These are phyloP conservation scores for Numida meleagris DNA, from an alignment of 2,113 vertebrate genomes.

Conservation along the genomic window DNA sequence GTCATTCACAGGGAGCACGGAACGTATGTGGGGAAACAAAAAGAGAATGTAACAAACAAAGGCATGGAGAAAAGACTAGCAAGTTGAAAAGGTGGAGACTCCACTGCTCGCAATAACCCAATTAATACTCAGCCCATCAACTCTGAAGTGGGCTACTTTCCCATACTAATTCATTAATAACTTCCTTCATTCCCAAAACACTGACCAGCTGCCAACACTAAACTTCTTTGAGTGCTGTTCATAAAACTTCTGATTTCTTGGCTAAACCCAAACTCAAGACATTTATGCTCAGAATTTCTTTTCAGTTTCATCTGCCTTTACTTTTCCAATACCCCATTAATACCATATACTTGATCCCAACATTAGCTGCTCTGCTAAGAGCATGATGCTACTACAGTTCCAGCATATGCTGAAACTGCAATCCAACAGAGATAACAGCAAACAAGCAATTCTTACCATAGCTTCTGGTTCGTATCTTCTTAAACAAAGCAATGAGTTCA, in stretches of 20 bases:
- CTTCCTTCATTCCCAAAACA: neutral
- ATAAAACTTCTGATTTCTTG: neutral
- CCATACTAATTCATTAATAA: neutral
- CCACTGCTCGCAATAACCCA: neutral
- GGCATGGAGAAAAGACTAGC: neutral
- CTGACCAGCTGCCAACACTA: neutral
- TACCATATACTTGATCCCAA: neutral
- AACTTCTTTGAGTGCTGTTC: neutral
- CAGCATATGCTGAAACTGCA: neutral
- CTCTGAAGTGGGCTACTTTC: neutral
- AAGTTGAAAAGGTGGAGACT: neutral
- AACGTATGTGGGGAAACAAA: neutral
- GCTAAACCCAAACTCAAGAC: neutral
- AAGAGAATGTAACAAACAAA: neutral
- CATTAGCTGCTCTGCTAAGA: neutral
- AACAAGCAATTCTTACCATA: constrained; percentile 82
- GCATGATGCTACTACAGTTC: neutral
- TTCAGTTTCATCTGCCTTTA: neutral
- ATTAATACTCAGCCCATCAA: neutral
- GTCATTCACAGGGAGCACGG: neutral
- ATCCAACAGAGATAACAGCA: neutral
- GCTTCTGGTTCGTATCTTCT: constrained; percentile 86
- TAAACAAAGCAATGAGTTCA: constrained; percentile 88
- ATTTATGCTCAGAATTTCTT: neutral
- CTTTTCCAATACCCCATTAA: neutral